Percentiles rank a stretch among this genome's conserved stretches.
Evolutionary conservation across 1,140 invertebrate genomes (phyloP).

Genomic region (Geopemphigus sp.): DNA sequence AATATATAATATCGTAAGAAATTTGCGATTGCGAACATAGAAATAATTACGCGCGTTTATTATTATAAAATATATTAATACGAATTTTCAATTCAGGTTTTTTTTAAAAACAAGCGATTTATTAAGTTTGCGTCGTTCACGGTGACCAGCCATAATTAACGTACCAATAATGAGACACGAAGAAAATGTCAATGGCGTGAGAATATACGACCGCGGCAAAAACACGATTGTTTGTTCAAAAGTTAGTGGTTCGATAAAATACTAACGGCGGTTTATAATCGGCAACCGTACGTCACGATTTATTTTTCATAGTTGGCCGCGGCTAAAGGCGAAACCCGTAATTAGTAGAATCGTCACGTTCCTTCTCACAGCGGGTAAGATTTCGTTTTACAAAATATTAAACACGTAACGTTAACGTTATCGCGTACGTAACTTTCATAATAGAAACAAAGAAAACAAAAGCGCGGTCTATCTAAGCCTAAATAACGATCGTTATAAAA

Average conservation of each 20-base stretch:
- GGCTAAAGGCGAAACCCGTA: slow-evolving; percentile 15
- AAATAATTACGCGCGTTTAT: too few species aligned
- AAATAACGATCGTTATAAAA: too few species aligned
- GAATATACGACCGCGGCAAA: slow-evolving; percentile 27
- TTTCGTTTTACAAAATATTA: background rate
- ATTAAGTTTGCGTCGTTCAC: background rate
- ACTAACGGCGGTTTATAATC: background rate
- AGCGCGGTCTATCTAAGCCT: too few species aligned
- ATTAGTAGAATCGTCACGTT: slow-evolving; percentile 13
- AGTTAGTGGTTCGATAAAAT: slow-evolving; percentile 1
- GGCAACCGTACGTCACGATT: background rate
- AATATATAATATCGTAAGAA: too few species aligned
- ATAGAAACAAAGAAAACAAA: too few species aligned
- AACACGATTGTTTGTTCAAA: slow-evolving; percentile 28
- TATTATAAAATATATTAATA: too few species aligned
- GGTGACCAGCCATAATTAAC: background rate
- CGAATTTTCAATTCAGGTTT: background rate
- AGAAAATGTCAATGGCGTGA: background rate
- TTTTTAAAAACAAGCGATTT: background rate
- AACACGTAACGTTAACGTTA: too few species aligned
- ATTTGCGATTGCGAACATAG: too few species aligned
- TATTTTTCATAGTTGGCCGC: slow-evolving; percentile 23
- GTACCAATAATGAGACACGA: slow-evolving; percentile 25
- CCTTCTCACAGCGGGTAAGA: background rate
- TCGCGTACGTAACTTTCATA: too few species aligned